Evolutionary conservation across 1,140 invertebrate genomes (phyloP).

Genomic region (Drosophila erecta): DNA sequence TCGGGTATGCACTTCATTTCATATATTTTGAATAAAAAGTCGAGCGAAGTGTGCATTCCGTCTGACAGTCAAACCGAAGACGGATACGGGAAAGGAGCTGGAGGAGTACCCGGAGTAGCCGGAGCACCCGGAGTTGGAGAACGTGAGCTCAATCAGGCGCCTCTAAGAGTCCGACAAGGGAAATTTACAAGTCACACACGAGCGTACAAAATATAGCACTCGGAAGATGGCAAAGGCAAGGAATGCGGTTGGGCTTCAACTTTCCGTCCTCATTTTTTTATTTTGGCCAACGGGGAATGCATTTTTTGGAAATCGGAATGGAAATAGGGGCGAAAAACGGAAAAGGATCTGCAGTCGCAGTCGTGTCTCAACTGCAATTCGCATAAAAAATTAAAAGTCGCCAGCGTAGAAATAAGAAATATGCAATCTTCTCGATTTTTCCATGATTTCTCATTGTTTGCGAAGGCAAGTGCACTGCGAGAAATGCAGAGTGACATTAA

Average conservation of each 20-base stretch:
- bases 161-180: constrained; percentile 68
- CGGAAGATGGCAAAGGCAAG: constrained; percentile 33
- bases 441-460: constrained; percentile 64
- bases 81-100: constrained; percentile 8
- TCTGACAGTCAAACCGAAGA: constrained; percentile 50
- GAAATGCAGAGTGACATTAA: not conserved
- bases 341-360: constrained; percentile 14
- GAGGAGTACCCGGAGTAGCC: not conserved
- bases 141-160: constrained; percentile 79
- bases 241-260: constrained; percentile 28
- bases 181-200: constrained; percentile 77
- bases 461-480: constrained; percentile 17
- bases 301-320: constrained; percentile 46
- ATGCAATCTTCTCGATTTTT: constrained; percentile 73
- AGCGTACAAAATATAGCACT: constrained; percentile 38
- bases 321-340: constrained; percentile 30
- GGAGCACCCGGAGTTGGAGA: not conserved
- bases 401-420: constrained; percentile 66
- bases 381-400: constrained; percentile 73
- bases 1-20: constrained; percentile 47
- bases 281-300: constrained; percentile 36
- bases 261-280: constrained; percentile 26
- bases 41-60: constrained; percentile 32
- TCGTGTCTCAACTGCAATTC: constrained; percentile 53
- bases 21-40: constrained; percentile 63